Conservation (phyloP, 2,797 vertebrate species). For the Hylomyscus alleni region DNA sequence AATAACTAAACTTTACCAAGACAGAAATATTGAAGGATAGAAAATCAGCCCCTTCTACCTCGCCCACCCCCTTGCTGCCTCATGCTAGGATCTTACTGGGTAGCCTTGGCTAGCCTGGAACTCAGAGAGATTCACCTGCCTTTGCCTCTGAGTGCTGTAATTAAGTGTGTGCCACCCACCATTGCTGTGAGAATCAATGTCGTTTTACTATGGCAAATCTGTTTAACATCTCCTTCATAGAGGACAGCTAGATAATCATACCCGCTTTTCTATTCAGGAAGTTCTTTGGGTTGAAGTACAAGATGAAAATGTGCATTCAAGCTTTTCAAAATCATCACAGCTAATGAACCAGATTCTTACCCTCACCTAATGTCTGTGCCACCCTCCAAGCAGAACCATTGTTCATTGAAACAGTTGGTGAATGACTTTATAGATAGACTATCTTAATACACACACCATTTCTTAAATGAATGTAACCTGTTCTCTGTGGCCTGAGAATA, state of each 20-base stretch:
- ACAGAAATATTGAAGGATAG: conserved; percentile 11
- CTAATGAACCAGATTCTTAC: too few relatives aligned
- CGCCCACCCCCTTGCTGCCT: rapidly evolving
- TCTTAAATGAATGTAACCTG: too few relatives aligned
- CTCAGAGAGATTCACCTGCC: neutral
- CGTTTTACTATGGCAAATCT: conserved; percentile 50
- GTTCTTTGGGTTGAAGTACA: conserved; percentile 57
- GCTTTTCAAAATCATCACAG: too few relatives aligned
- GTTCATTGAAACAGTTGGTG: too few relatives aligned
- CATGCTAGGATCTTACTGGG: neutral
- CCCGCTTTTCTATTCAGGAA: conserved; percentile 1
- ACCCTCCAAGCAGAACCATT: too few relatives aligned
- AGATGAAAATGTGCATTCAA: conserved; percentile 24
- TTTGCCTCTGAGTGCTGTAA: neutral
- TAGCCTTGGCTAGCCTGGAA: neutral
- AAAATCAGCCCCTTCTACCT: neutral
- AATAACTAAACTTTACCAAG: conserved; percentile 44
- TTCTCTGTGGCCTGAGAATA: too few relatives aligned
- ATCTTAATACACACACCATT: too few relatives aligned
- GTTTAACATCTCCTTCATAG: conserved; percentile 8
- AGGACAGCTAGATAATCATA: conserved; percentile 8
- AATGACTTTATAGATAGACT: too few relatives aligned
- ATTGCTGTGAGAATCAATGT: neutral
- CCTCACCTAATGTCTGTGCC: too few relatives aligned
- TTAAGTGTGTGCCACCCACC: neutral